Conservation (phyloP, 2,888 invertebrate genomes). For the Lepidochrysops patricia region DNA sequence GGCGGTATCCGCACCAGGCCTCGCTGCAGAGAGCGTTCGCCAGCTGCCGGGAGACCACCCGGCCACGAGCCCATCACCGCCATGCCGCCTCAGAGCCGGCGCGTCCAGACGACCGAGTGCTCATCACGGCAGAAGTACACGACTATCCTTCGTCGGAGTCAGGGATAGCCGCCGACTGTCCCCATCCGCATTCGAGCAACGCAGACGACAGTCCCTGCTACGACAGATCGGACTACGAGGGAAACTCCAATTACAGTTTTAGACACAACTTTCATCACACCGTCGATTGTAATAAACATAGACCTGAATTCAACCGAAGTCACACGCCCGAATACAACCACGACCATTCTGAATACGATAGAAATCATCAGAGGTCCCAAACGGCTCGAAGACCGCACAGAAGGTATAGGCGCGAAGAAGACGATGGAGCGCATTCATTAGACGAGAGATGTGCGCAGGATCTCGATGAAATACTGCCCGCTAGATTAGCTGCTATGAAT, state of each 20-base stretch:
- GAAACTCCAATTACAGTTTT: conserved; percentile 57
- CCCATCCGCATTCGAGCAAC: conserved; percentile 61
- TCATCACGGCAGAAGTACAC: conserved; percentile 67
- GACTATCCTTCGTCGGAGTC: conserved; percentile 71
- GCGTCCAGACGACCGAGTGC: conserved; percentile 61
- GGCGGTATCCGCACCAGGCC: conserved; percentile 77
- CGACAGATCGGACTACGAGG: conserved; percentile 64
- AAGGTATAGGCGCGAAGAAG: conserved; percentile 57
- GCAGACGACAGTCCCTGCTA: conserved; percentile 66
- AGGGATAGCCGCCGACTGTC: conserved; percentile 69
- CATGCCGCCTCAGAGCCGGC: conserved; percentile 65
- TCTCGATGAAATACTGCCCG: conserved; percentile 68
- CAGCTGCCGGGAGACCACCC: conserved; percentile 58
- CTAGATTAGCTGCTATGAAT: conserved; percentile 64
- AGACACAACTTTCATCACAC: conserved; percentile 61
- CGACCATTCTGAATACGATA: conserved; percentile 57
- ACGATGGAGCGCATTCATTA: conserved; percentile 62
- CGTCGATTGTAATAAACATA: conserved; percentile 56
- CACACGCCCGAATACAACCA: conserved; percentile 63
- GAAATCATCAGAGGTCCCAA: conserved; percentile 52
- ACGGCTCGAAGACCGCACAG: conserved; percentile 53
- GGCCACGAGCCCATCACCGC: conserved; percentile 58
- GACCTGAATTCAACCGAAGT: conserved; percentile 56
- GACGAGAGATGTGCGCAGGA: conserved; percentile 67
- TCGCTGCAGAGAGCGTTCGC: conserved; percentile 62